Percentiles rank a stretch among this genome's conserved stretches.
Evolutionary conservation across 1,140 invertebrate genomes (phyloP).

Genomic region (Colletes latitarsis): DNA sequence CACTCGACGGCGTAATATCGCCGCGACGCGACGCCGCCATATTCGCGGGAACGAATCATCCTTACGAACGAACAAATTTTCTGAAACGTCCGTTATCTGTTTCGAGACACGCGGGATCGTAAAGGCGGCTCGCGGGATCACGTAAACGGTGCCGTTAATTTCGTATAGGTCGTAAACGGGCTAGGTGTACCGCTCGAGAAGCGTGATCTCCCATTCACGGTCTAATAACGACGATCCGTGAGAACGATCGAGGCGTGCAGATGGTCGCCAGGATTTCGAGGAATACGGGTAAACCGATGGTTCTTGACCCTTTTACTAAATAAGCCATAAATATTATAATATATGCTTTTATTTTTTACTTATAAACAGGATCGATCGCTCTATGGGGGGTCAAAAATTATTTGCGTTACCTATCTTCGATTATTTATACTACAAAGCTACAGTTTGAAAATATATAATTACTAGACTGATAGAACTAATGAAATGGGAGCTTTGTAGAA

Average conservation of each 20-base stretch:
- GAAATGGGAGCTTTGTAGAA: too few relatives aligned
- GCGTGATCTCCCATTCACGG: constrained; percentile 28
- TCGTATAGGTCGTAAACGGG: constrained; percentile 54
- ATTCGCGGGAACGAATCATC: constrained; percentile 12
- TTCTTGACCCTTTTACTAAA: too few relatives aligned
- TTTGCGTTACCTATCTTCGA: too few relatives aligned
- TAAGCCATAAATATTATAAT: too few relatives aligned
- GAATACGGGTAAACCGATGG: not conserved
- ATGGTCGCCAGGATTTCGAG: not conserved
- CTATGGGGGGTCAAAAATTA: too few relatives aligned
- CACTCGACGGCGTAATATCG: not conserved
- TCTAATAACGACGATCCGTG: constrained; percentile 11
- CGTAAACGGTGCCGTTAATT: constrained; percentile 62
- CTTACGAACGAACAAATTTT: constrained; percentile 25
- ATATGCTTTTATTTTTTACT: too few relatives aligned
- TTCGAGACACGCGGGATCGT: not conserved
- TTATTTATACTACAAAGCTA: too few relatives aligned
- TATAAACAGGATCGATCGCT: too few relatives aligned
- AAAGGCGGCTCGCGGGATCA: constrained; percentile 28
- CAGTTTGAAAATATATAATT: too few relatives aligned
- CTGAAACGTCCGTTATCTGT: not conserved
- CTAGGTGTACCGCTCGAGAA: not conserved
- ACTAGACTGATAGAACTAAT: too few relatives aligned
- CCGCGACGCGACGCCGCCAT: not conserved
- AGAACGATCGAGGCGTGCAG: not conserved